Evolutionary conservation across 2,888 invertebrate species (phyloP), one percentile per base, ranked within the genome.

Genomic region (Chrysolina oricalcia): DNA sequence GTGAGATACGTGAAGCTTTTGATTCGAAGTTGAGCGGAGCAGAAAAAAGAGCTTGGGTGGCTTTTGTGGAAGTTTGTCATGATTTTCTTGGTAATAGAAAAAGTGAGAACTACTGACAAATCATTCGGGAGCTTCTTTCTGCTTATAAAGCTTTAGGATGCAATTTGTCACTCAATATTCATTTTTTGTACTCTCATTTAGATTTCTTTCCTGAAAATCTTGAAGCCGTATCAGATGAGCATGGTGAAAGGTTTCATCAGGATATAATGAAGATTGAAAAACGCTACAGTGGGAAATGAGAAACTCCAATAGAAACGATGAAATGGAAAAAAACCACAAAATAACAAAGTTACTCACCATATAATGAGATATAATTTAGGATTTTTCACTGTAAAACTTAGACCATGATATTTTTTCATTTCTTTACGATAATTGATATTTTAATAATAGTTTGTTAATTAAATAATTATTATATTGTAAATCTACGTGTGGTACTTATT

Each of bases 101-200:
- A 21, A 4, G 15, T 50, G 67, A 48, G 5, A 27, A 67, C 67
- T 67, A 67, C 67, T 23, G 13, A 67, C n/a, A 48, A 48, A 67
- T 50, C 23, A 67, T 50, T 50, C 23, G 10, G 23, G 53, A 48
- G 9, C 67, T 67, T 48, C 0, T 10, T 41, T 65, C n/a, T 46
- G 15, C 11, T 65, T 65, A 9, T 70, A 53, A 64, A 70, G 53
- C 66, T 66, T 59, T 71, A 70, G 67, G 40, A 43, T 74, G 70
- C 70, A 74, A 70, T 50, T 63, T 70, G 74, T 69, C 65, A 48
- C 70, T 75, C 41, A 75, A 71, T 35, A 72, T 72, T 75, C 23
- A 72, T 68, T 72, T 72, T 72, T 68, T 68, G 63, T 68, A 68
- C 27, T 75, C 68, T 17, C 67, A 71, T 10, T 11, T 64, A 63